Base-by-base conservation (phyloP, 2,797 vertebrate genomes). In the Hoplostethus mediterraneus region DNA sequence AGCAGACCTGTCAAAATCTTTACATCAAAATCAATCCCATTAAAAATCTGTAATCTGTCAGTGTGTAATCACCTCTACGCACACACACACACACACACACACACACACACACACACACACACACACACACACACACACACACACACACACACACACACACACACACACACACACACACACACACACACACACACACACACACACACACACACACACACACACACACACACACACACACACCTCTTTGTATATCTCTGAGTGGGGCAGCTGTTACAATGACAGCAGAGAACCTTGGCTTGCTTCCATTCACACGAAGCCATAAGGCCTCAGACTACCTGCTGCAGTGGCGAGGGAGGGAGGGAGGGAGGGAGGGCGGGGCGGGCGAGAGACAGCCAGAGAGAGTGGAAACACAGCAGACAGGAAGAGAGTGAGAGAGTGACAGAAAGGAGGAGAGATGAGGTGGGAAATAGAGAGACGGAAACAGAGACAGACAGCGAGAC, bases 251-350 rank as follows among this genome's bases (percentile, higher is more conserved):
- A 75, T 82, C 51, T 31, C 79, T 73, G 71, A 84, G 88, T 16
- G 75, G 64, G 87, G 57, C 88, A 85, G 88, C 85, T 87, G 85
- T 66, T 75, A 4, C 76, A 74, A 64, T 67, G 80, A 85, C 87
- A 84, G 82, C 56, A 8, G 63, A 63, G 86, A 84, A 80, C 67
- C 82, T 63, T 17, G 80, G 82, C 48, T 42, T 62, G 83, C 70
- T 79, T 83, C 83, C 52, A 33, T 67, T 79, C 40, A 12, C 77
- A 25, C 16, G 0, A 49, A 68, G 67, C 65, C 67, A 10, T 64
- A 21, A 25, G 48, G 10, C 16, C 48, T 51, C 5, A 21, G 75
- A 52, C 71, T 79, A 86, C 81, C 89, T 83, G 82, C 87, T 87
- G 79, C 78, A 73, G 78, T 2, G 42, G 52, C 56, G 55, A 48